Evolutionary conservation across 2,888 invertebrate genomes (phyloP), one percentile per base, ranked within the genome.

Genomic region (Clanis bilineata): DNA sequence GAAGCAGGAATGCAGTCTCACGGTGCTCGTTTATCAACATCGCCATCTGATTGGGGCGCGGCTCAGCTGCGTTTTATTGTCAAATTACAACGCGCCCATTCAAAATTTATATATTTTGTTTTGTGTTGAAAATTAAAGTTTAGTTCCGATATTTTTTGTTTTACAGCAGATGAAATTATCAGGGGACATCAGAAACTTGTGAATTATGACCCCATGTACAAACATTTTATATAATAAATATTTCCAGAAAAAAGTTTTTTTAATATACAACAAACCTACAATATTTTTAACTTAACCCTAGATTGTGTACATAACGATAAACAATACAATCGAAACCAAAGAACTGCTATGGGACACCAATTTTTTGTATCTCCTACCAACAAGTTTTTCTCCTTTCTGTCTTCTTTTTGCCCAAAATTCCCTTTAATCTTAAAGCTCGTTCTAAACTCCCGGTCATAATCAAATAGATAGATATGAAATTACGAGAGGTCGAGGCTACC

Each of bases 61-160:
- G 76, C 86, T 86, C 90, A 91, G 91, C 91, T 91, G 92, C 88
- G 88, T 90, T 91, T 90, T 90, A 90, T 90, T 88, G 88, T 83
- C 83, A 86, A 88, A 88, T 88, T 86, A 87, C 85, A 79, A 76
- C 76, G 70, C 73, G 77, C 85, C 85, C 82, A 82, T 90, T 83
- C 84, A 79, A 86, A 90, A 91, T 86, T 86, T 86, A 82, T 83
- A 82, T 83, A 78, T 80, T 79, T 76, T 75, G 44, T 56, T 45
- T 56, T 43, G 36, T 23, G 21, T 59, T 55, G 45, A 59, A 56
- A 36, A 59, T 56, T 59, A 38, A 45, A 59, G 45, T 56, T 56
- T 56, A n/a, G 41, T 39, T 43, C 23, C 25, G 6, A 15, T 15
- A 9, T 9, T 23, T 55, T 44, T 21, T 57, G 18, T 18, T 18